Evolutionary conservation across 2,888 invertebrate species (phyloP).

Genomic region (Drosophila neutralis): DNA sequence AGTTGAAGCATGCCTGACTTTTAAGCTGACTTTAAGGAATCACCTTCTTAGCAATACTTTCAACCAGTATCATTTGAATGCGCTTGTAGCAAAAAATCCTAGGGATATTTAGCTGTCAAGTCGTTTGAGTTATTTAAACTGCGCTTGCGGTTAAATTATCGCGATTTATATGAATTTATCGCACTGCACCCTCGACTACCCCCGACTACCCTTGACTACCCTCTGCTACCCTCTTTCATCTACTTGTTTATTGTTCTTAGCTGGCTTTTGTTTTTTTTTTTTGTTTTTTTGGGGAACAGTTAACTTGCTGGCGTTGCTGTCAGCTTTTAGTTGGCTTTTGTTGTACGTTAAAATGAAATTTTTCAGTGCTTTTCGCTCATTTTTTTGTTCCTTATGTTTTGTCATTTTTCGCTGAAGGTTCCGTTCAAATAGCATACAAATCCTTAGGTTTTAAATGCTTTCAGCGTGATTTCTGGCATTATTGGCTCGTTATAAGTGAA

Average conservation of each 20-base stretch:
- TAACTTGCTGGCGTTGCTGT: conserved; percentile 55
- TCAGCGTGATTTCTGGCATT: conserved; percentile 65
- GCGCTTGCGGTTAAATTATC: conserved; percentile 82
- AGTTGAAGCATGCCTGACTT: too few species aligned
- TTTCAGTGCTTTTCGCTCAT: conserved; percentile 33
- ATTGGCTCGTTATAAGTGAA: conserved; percentile 31
- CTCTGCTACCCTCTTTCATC: neutral
- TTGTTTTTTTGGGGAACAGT: conserved; percentile 24
- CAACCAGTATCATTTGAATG: conserved; percentile 33
- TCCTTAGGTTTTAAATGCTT: conserved; percentile 73
- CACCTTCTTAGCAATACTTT: neutral
- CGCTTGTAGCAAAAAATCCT: conserved; percentile 6
- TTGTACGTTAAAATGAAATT: conserved; percentile 52
- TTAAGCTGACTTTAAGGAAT: neutral
- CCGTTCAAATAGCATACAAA: conserved; percentile 34
- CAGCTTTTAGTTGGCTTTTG: conserved; percentile 36
- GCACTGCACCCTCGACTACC: conserved; percentile 23
- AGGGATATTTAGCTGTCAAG: conserved; percentile 37
- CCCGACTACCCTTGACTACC: neutral
- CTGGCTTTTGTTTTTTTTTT: conserved; percentile 16
- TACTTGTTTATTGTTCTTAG: neutral
- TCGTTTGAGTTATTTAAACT: conserved; percentile 77
- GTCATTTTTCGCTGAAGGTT: conserved; percentile 11
- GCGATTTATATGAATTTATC: conserved; percentile 83
- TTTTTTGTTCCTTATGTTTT: neutral